Evolutionary conservation across 2,113 vertebrate species (phyloP).

Genomic region (Callithrix jacchus): DNA sequence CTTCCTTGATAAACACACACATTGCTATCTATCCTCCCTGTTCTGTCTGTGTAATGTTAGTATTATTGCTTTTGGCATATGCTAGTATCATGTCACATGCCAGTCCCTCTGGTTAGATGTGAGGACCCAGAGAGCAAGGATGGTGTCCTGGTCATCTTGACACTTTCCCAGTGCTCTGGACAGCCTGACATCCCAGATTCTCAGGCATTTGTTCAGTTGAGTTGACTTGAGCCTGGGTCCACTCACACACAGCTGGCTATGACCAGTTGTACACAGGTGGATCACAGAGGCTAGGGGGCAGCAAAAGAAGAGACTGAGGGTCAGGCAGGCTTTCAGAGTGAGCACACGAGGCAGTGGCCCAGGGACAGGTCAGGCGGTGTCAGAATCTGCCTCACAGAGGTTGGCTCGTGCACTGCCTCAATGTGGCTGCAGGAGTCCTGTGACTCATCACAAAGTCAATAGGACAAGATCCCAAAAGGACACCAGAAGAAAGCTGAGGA

Average conservation of each 20-base stretch:
- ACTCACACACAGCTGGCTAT: background rate
- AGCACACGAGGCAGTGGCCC: background rate
- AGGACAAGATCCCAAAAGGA: background rate
- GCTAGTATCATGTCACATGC: background rate
- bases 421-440: background rate
- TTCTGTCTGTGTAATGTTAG: background rate
- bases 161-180: background rate
- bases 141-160: too few species aligned
- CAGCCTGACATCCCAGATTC: background rate
- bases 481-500: background rate
- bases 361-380: background rate
- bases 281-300: background rate
- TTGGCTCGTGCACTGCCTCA: fast-evolving
- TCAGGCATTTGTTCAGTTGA: background rate
- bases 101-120: background rate
- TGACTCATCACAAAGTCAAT: background rate
- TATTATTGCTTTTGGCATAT: background rate
- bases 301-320: background rate
- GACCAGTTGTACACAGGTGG: background rate
- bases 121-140: background rate
- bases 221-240: background rate
- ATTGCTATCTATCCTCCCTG: background rate
- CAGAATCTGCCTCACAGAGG: background rate
- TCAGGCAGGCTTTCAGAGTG: background rate
- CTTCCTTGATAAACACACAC: background rate